Evolutionary conservation across 2,888 invertebrate genomes (phyloP).

Genomic region (Pseudoips prasinana): DNA sequence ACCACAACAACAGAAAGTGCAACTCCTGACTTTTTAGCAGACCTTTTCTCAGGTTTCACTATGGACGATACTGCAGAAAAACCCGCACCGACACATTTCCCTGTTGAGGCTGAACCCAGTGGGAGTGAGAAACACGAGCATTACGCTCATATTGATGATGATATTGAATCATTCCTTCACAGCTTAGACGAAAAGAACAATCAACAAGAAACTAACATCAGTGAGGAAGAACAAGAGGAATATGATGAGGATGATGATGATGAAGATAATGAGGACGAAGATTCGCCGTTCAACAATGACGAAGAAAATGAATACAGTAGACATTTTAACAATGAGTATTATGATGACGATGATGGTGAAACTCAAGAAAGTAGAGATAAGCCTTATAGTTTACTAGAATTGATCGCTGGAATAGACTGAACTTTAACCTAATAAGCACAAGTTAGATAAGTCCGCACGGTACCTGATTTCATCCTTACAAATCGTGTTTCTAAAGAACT

Average conservation of each 20-base stretch:
- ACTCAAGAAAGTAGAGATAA: conserved; percentile 42
- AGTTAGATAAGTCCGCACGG: conserved; percentile 28
- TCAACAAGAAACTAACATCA: conserved; percentile 22
- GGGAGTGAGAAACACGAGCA: conserved; percentile 51
- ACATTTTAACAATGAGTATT: conserved; percentile 40
- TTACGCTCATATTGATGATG: conserved; percentile 53
- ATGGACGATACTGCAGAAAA: conserved; percentile 43
- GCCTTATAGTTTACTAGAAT: conserved; percentile 63
- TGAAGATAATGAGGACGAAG: conserved; percentile 10
- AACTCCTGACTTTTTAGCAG: conserved; percentile 53
- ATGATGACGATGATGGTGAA: conserved; percentile 43
- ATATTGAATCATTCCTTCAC: conserved; percentile 61
- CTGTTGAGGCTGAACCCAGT: conserved; percentile 31
- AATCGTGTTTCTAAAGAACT: too few species aligned
- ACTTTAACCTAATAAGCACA: conserved; percentile 24
- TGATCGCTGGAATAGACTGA: conserved; percentile 74
- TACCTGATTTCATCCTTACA: too few species aligned
- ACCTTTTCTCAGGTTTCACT: conserved; percentile 56
- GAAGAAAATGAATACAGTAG: conserved; percentile 22
- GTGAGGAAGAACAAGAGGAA: conserved; percentile 25
- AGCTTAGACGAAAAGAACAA: conserved; percentile 45
- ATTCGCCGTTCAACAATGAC: conserved; percentile 22
- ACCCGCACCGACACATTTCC: conserved; percentile 23
- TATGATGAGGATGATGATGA: conserved; percentile 39
- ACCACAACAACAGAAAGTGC: conserved; percentile 37